Evolutionary conservation across 2,113 vertebrate species (phyloP), one percentile per base, ranked within the genome.

Genomic region (Panthera uncia): DNA sequence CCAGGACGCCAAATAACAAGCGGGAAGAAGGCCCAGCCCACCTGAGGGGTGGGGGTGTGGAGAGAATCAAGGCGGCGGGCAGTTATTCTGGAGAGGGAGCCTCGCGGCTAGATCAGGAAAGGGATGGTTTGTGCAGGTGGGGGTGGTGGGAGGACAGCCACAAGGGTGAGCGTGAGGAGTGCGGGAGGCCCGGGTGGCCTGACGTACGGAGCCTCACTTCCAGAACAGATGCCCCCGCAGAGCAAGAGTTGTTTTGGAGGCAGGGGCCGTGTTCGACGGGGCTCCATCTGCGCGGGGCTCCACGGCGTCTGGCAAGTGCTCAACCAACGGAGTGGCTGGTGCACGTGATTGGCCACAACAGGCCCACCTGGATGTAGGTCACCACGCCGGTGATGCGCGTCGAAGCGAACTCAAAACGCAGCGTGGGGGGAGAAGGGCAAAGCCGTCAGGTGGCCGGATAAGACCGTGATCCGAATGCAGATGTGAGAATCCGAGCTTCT

Each of bases 341-440:
- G 5, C 10, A n/a, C 33, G 19, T 10, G 6, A 83, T 14, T 12
- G 48, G 11, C 33, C 68, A 87, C 23, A 57, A 66, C 4, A 9
- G 79, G 31, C 68, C n/a, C 11, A 4, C 41, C 55, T 11, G 8
- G 57, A 31, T 23, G 19, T 3, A 36, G 36, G 63, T 12, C 61
- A 38, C 36, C 31, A 3, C 1, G 27, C 61, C 36, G 19, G 48
- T 5, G 48, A 52, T 0, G 0, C 6, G 0, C 16, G 27, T 1
- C 31, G 25, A 87, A 55, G 4, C 3, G 45, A 82, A 83, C 50
- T 66, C 38, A 87, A 87, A 50, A 38, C 1, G 21, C 52, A 88
- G n/a, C 0, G 9, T 1, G 12, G 11, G 41, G 21, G 1, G 9
- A 10, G 13, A 41, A 27, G 38, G 12, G 33, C 2, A 9, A 41